Percentiles rank a stretch among this genome's conserved stretches.
These are phyloP conservation scores for Catamblyrhynchus diadema DNA, from an alignment of 2,797 vertebrate species.

Conservation along the genomic window DNA sequence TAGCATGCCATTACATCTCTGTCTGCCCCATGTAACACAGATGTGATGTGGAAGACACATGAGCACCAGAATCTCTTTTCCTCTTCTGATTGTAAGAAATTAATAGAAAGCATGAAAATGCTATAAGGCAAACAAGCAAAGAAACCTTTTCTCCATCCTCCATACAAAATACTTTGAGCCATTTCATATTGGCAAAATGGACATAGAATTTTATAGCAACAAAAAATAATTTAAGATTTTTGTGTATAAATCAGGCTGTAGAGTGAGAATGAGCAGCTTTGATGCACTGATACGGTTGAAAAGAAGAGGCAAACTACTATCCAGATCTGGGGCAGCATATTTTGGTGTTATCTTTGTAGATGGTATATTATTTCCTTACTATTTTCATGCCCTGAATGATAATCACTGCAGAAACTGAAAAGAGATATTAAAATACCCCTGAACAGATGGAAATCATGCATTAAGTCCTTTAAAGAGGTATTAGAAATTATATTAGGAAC, in stretches of 20 bases:
- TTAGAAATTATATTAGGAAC: constrained; percentile 13
- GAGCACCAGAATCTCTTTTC: neutral
- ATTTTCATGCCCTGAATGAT: neutral
- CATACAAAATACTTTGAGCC: neutral
- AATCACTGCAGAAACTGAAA: neutral
- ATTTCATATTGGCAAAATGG: neutral
- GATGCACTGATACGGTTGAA: neutral
- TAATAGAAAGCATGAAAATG: neutral
- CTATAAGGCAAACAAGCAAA: neutral
- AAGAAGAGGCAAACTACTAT: neutral
- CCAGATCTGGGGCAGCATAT: neutral
- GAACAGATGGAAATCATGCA: neutral
- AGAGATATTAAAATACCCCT: neutral
- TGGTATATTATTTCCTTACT: neutral
- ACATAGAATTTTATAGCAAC: neutral
- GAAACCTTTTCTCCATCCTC: neutral
- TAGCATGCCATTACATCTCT: neutral
- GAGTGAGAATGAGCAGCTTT: neutral
- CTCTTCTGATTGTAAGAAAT: neutral
- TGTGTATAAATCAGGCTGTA: neutral
- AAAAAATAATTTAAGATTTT: neutral
- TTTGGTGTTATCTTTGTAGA: neutral
- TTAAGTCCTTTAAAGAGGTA: constrained; percentile 22
- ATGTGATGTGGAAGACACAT: neutral
- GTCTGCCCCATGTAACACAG: neutral